Evolutionary conservation across 2,888 invertebrate genomes (phyloP), one percentile per base, ranked within the genome.

Genomic region (Tiliacea aurago): DNA sequence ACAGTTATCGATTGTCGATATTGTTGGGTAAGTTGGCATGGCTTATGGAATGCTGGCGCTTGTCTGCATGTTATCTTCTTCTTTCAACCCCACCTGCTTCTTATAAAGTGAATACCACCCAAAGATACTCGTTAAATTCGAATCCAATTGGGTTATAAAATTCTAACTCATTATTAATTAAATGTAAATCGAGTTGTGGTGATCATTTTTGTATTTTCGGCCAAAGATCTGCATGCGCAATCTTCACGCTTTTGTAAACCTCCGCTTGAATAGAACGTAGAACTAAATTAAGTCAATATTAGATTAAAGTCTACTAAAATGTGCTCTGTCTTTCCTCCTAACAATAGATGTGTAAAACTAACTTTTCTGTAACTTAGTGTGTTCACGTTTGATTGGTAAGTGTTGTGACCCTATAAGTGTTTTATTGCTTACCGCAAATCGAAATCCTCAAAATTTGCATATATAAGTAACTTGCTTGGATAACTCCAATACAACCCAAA

Each of bases 1-100:
- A 94, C 95, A 95, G 94, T 95, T 95, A 94, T 95, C 95, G 95
- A 95, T 95, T 94, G 92, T 95, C 94, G 93, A 93, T 93, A 92
- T 93, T 93, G 92, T 92, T 92, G 91, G 95, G 95, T 96, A 93
- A 95, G 95, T 95, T 87, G 81, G 95, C 95, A 95, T 94, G 95
- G 95, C 95, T 95, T 94, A 78, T 69, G 79, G 88, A 84, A 89
- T 89, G 90, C 80, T 86, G 78, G 86, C 84, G 85, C 86, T 83
- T 88, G 84, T 85, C 72, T 87, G 93, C 91, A 92, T 91, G 90
- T 75, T 72, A 76, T 76, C 74, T 87, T 86, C 76, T 84, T 83
- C 82, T 86, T 84, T 85, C 70, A 81, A 80, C 86, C 90, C 91
- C 93, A 93, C 92, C 90, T 84, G 94, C 93, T 94, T 93, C 66